Conservation (phyloP, 2,797 vertebrate genomes). For the Silurus lanzhouensis region DNA sequence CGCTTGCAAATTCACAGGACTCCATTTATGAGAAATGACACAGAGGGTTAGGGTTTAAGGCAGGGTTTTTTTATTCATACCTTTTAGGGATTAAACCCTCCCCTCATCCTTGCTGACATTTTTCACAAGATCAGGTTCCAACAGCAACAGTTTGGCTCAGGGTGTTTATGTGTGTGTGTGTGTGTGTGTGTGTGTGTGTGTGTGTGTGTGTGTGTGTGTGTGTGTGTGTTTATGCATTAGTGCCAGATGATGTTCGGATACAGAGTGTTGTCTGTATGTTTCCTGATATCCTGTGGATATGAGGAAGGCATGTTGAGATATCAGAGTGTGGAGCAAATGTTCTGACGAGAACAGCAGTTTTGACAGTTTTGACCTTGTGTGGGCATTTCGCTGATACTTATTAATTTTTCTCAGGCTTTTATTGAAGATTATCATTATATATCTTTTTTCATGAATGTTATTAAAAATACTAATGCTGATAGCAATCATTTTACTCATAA, state of each 20-base stretch:
- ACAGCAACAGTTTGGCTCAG: neutral
- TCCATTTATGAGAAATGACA: conserved; percentile 1
- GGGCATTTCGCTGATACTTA: neutral
- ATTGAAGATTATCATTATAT: no score
- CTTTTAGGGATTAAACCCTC: neutral
- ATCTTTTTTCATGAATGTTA: no score
- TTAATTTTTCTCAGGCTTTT: neutral
- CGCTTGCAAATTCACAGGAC: neutral
- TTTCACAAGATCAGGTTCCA: conserved; percentile 4
- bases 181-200: neutral
- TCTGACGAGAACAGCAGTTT: no score
- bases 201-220: neutral
- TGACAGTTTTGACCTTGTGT: neutral
- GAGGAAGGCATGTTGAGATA: neutral
- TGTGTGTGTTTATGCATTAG: neutral
- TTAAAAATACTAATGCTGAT: no score
- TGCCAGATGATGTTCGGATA: neutral
- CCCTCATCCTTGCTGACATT: no score
- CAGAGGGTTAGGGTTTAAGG: neutral
- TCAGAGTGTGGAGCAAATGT: neutral
- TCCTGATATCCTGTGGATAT: neutral
- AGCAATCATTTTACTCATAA: no score
- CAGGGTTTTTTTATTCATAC: neutral
- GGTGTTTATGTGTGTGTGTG: neutral
- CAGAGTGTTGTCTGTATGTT: neutral